Percentiles rank a stretch among this genome's conserved stretches.
Conservation (phyloP, 2,888 invertebrate species). For the Ditylenchus weischeri region DNA sequence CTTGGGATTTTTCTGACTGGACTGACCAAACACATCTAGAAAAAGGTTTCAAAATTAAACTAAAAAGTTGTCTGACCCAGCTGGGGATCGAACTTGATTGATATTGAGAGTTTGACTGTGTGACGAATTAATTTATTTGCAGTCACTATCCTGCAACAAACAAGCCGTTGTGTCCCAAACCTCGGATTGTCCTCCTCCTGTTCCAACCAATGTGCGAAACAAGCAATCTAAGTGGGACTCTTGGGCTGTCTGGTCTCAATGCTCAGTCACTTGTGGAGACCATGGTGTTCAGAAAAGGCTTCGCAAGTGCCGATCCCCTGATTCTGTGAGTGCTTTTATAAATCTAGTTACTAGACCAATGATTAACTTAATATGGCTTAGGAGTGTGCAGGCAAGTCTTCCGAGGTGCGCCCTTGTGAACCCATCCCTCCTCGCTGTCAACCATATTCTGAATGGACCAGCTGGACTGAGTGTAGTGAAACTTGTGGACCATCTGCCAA, state of each 20-base stretch:
- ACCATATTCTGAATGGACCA: slow-evolving; percentile 39
- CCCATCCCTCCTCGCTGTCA: slow-evolving; percentile 42
- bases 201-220: slow-evolving; percentile 4
- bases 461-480: slow-evolving; percentile 65
- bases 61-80: too few species aligned
- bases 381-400: slow-evolving; percentile 39
- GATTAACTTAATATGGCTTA: slow-evolving; percentile 12
- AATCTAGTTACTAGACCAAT: too few species aligned
- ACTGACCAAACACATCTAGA: too few species aligned
- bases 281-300: slow-evolving; percentile 31
- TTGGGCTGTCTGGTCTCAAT: slow-evolving; percentile 34
- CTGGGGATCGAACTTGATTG: neutral
- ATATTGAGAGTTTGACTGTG: too few species aligned
- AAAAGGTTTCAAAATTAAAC: too few species aligned
- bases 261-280: slow-evolving; percentile 34
- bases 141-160: slow-evolving; percentile 44
- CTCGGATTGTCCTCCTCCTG: slow-evolving; percentile 43
- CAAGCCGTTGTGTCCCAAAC: slow-evolving; percentile 45
- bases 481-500: slow-evolving; percentile 65
- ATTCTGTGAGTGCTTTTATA: slow-evolving; percentile 13
- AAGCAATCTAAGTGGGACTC: slow-evolving; percentile 32
- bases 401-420: slow-evolving; percentile 40
- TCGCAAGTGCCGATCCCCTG: slow-evolving; percentile 33
- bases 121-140: neutral
- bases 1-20: too few species aligned